Base-by-base conservation (phyloP, 1,140 invertebrate species). In the Lutraria rhynchaena region DNA sequence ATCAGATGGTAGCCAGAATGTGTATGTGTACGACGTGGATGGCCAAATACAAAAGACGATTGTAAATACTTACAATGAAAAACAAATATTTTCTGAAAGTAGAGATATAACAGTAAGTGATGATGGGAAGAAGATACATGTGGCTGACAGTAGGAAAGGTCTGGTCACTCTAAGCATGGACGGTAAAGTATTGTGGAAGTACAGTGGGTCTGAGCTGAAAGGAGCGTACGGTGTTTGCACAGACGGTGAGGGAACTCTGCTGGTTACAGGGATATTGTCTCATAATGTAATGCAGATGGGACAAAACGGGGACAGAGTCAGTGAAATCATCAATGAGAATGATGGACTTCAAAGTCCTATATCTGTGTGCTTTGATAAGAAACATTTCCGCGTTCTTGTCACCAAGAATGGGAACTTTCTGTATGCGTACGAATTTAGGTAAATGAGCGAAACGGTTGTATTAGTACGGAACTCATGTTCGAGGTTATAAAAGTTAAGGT, bases 71-170 rank as follows among this genome's bases (percentile, higher is more conserved):
- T 35, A 27, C 31, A n/a, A 33, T 13, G 76, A 51, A 1, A 51
- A 80, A 44, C 24, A 33, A 9, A 69, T 80, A 29, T 80, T 80
- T 33, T 58, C 53, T 5, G 63, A 65, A 37, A 53, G 60, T 49
- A 7, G 65, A 1, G 65, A 65, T 37, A 80, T 80, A 37, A 55
- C 61, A 1, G 65, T 70, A 5, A 70, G 49, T 24, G 61, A 80
- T 31, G 60, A 80, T 22, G 53, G 61, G 9, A 55, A n/a, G 2
- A 69, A 61, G 22, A 70, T 80, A 7, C 76, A 80, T 49, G 76
- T 80, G 7, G 63, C 53, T n/a, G 76, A 80, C 35, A 69, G 76
- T n/a, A 69, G 61, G 22, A 80, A 80, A 29, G 76, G 76, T 51
- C 15, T 80, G 63, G 65, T 80, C 17, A 80, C 76, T 0, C 41